A percentile compares a stretch with the other conserved stretches of the same genome.
Evolutionary conservation across 2,797 vertebrate species (phyloP).

Genomic region (Urocyon cinereoargenteus): DNA sequence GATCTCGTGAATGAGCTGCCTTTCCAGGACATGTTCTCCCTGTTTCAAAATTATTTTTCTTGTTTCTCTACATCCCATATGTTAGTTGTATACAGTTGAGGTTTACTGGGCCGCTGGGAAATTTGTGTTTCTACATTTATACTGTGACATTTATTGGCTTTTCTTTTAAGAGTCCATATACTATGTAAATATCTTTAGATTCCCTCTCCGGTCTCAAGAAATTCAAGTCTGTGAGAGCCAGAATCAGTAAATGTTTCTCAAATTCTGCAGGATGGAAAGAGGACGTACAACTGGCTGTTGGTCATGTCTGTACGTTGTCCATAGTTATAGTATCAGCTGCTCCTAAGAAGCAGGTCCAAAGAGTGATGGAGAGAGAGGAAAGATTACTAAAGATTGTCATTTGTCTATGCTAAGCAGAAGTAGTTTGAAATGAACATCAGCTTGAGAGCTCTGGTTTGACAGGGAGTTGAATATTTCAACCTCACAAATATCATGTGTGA

Average conservation of each 20-base stretch:
- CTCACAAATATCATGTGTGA: slow-evolving; percentile 40
- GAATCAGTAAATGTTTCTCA: slow-evolving; percentile 53
- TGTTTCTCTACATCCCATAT: slow-evolving; percentile 26
- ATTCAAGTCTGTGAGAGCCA: slow-evolving; percentile 38
- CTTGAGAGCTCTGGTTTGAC: slow-evolving; percentile 53
- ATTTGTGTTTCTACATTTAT: slow-evolving; percentile 34
- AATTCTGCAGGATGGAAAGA: neutral
- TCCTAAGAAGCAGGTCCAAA: slow-evolving; percentile 1
- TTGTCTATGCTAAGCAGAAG: neutral
- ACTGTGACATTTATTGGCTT: slow-evolving; percentile 48
- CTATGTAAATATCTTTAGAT: slow-evolving; percentile 38
- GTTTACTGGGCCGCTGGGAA: slow-evolving; percentile 41
- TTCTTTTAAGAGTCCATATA: neutral
- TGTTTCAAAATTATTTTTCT: neutral
- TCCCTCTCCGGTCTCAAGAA: neutral
- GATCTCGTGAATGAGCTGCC: slow-evolving; percentile 1
- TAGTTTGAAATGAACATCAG: slow-evolving; percentile 13
- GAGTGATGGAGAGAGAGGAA: neutral
- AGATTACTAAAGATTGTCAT: neutral
- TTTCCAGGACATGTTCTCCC: neutral
- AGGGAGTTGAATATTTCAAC: slow-evolving; percentile 35
- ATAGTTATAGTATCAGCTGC: neutral
- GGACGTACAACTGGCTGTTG: neutral
- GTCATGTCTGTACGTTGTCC: neutral
- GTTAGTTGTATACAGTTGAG: neutral